A percentile compares a stretch with the other conserved stretches of the same genome.
Evolutionary conservation across 2,888 invertebrate species (phyloP).

Genomic region (Spodoptera picta): DNA sequence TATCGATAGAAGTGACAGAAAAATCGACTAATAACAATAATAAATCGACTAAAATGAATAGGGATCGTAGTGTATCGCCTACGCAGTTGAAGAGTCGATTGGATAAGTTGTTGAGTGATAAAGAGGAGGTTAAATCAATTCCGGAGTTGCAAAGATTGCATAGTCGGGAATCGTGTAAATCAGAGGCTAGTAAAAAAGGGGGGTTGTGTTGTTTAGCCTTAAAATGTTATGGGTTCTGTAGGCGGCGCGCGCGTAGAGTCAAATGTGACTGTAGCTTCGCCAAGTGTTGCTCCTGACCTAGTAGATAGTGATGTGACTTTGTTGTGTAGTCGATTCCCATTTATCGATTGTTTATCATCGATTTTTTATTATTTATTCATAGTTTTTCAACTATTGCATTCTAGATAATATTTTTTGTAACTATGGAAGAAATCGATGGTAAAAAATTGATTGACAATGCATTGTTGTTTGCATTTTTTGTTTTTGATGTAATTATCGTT

Average conservation of each 20-base stretch:
- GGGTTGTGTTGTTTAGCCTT: conserved; percentile 80
- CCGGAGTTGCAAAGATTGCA: conserved; percentile 75
- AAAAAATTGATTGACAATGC: conserved; percentile 44
- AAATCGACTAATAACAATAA: conserved; percentile 40
- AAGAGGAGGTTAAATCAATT: conserved; percentile 62
- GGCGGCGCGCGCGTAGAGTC: conserved; percentile 73
- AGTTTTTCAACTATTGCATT: too few relatives aligned
- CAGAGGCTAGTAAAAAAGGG: conserved; percentile 72
- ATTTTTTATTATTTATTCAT: neutral
- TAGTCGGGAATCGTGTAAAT: conserved; percentile 80
- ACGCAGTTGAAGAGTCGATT: conserved; percentile 90
- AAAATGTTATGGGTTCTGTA: conserved; percentile 83
- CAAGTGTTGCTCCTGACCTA: conserved; percentile 70
- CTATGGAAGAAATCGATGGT: conserved; percentile 19
- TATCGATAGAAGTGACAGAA: conserved; percentile 70
- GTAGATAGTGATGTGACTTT: conserved; percentile 11
- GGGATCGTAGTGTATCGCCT: conserved; percentile 89
- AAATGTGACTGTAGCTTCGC: conserved; percentile 74
- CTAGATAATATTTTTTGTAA: too few relatives aligned
- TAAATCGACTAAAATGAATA: conserved; percentile 65
- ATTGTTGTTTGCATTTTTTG: conserved; percentile 47
- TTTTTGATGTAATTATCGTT: conserved; percentile 23
- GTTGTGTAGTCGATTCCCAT: conserved; percentile 40
- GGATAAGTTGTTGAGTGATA: conserved; percentile 76
- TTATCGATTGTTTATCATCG: conserved; percentile 31